Evolutionary conservation across 1,140 invertebrate species (phyloP), one percentile per base, ranked within the genome.

Genomic region (Arion vulgaris): DNA sequence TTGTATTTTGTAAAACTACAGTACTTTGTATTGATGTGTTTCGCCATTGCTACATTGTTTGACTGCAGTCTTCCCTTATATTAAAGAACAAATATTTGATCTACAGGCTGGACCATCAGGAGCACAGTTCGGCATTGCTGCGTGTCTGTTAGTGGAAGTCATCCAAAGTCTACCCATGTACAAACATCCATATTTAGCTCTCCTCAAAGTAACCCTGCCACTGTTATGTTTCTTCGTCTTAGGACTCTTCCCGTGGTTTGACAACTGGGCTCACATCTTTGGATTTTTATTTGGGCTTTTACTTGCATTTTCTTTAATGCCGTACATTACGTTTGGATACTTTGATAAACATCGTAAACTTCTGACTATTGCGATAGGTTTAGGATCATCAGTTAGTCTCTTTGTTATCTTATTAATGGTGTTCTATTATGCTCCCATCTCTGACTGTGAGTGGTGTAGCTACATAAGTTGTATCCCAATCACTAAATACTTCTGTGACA

Each of bases 181-280:
- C 83, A 95, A 95, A 86, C 94, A 95, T 86, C 97, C 97, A 0
- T 94, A 94, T 62, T 94, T 95, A 41, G 95, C 96, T 0, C 92
- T 98, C 0, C 91, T 95, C 36, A 96, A 96, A 89, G 93, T 98
- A 13, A 91, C 96, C 39, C 91, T 94, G n/a, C 94, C 97, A 41
- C 95, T 96, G 19, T 82, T 95, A 1, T 92, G 95, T 38, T 94
- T 99, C 19, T 96, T 99, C 87, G 87, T 96, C 2, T 91, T 98
- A 53, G 98, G 98, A n/a, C 94, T 98, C n/a, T 92, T 99, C 53
- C 98, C 98, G 4, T 99, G 96, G 97, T 95, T 98, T 38, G 98
- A 99, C 94, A 99, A 99, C 93, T 99, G 97, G 93, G 97, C 98
- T 51, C 97, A 99, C 91, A 93, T 98, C 15, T 97, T 94, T 85